A percentile compares a stretch with the other conserved stretches of the same genome.
phyloP scores from a whole-genome alignment of 2,113 vertebrate species.

The Haliaeetus leucogaster region DNA sequence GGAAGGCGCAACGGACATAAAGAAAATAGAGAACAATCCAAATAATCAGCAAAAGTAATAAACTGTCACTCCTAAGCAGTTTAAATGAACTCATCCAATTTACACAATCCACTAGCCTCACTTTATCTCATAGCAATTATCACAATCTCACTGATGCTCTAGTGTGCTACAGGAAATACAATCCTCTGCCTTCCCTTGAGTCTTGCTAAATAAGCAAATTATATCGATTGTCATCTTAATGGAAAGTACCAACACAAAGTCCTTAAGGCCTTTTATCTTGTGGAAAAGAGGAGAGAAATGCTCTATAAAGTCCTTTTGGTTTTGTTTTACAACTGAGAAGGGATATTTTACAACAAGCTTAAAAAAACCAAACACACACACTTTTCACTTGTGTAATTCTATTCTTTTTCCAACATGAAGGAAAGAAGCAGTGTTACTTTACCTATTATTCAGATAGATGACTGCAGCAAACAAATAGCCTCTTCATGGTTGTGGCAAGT shows the following conservation, averaged over 20 bases:
- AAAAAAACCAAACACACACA: rapidly evolving
- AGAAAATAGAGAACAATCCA: neutral
- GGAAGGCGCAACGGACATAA: neutral
- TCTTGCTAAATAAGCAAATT: constrained; percentile 29
- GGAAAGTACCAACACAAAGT: neutral
- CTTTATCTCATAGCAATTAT: neutral
- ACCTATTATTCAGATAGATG: neutral
- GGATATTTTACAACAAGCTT: neutral
- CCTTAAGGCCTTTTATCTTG: neutral
- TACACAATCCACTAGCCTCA: neutral
- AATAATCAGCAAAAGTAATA: neutral
- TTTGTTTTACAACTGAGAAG: neutral
- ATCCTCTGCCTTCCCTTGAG: neutral
- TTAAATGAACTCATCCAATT: neutral
- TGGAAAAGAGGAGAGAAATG: neutral
- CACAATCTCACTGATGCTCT: neutral
- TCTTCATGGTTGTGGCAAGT: neutral
- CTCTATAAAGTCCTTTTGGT: neutral
- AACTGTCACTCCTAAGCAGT: neutral
- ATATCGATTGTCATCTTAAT: neutral
- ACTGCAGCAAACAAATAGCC: neutral
- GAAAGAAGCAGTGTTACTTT: neutral
- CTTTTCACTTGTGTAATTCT: neutral
- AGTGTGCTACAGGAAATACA: neutral
- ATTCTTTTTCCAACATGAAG: neutral